Conservation (phyloP, 2,888 invertebrate genomes). For the Melinaea menophilus region DNA sequence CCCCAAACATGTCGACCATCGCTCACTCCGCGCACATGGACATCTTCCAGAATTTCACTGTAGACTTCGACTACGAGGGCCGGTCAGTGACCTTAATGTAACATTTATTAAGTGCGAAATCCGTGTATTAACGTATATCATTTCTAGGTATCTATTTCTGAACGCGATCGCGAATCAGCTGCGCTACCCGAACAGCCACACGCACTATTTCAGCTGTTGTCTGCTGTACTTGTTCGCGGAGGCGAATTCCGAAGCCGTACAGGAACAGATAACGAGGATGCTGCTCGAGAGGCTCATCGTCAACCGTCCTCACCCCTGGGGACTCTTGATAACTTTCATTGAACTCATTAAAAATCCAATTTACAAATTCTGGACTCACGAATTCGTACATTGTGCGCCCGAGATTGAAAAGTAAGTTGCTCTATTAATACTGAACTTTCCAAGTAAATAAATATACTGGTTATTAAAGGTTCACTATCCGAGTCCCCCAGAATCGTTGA, state of each 20-base stretch:
- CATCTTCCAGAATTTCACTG: constrained; percentile 99
- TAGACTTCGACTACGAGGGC: constrained; percentile 98
- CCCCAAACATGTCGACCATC: constrained; percentile 98
- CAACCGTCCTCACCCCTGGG: constrained; percentile 99
- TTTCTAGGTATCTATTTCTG: constrained; percentile 92
- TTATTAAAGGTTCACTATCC: no score
- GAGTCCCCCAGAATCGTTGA: no score
- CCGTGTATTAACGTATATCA: background rate
- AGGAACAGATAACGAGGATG: constrained; percentile 98
- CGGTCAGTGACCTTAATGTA: constrained; percentile 47
- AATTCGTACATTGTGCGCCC: constrained; percentile 99
- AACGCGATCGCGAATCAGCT: constrained; percentile 99
- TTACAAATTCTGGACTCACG: constrained; percentile 99
- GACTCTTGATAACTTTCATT: constrained; percentile 98
- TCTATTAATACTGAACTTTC: constrained; percentile 5
- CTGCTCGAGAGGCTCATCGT: constrained; percentile 97
- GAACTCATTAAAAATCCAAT: constrained; percentile 99
- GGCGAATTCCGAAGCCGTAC: constrained; percentile 97
- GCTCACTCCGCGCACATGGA: constrained; percentile 99
- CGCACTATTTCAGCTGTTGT: constrained; percentile 99
- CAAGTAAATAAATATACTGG: no score
- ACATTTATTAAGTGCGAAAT: no score
- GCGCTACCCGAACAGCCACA: constrained; percentile 99
- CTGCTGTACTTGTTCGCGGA: constrained; percentile 98
- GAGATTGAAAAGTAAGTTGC: constrained; percentile 98